phyloP scores from a whole-genome alignment of 2,888 invertebrate species.

The Amphiduros pacificus region DNA sequence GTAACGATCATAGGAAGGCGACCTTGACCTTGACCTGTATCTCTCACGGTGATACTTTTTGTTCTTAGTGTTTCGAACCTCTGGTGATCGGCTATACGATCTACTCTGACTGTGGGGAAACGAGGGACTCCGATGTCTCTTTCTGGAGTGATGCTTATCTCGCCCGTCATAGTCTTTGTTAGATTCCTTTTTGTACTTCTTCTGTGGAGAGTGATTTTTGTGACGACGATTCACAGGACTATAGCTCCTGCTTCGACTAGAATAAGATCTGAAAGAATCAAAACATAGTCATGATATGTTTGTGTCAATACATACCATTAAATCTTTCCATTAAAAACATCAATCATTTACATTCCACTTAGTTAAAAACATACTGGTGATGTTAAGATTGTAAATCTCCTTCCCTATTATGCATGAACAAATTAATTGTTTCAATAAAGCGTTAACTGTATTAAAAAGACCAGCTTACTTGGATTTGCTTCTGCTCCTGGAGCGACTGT shows the following conservation, averaged over 20 bases:
- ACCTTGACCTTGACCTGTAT: slow-evolving; percentile 9
- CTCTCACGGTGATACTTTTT: slow-evolving; percentile 3
- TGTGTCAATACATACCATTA: background rate
- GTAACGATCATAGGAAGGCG: slow-evolving; percentile 2
- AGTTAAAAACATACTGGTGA: too few relatives aligned
- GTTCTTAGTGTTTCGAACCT: slow-evolving; percentile 4
- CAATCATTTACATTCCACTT: too few relatives aligned
- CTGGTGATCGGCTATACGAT: background rate
- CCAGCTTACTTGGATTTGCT: background rate
- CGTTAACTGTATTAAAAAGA: background rate
- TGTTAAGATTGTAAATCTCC: too few relatives aligned
- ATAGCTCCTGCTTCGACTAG: slow-evolving; percentile 13
- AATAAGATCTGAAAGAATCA: slow-evolving; percentile 1
- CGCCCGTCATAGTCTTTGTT: background rate
- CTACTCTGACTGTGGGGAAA: background rate
- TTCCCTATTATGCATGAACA: too few relatives aligned
- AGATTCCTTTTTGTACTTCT: slow-evolving; percentile 17
- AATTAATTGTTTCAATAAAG: too few relatives aligned
- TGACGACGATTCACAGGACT: slow-evolving; percentile 6
- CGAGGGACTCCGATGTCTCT: slow-evolving; percentile 7
- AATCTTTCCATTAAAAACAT: background rate
- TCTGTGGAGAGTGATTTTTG: slow-evolving; percentile 3
- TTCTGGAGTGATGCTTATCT: slow-evolving; percentile 1
- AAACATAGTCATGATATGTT: too few relatives aligned
- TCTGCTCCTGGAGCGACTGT: slow-evolving; percentile 4